Evolutionary conservation across 2,797 vertebrate genomes (phyloP), one percentile per base, ranked within the genome.

Genomic region (Syngnathus rostellatus): DNA sequence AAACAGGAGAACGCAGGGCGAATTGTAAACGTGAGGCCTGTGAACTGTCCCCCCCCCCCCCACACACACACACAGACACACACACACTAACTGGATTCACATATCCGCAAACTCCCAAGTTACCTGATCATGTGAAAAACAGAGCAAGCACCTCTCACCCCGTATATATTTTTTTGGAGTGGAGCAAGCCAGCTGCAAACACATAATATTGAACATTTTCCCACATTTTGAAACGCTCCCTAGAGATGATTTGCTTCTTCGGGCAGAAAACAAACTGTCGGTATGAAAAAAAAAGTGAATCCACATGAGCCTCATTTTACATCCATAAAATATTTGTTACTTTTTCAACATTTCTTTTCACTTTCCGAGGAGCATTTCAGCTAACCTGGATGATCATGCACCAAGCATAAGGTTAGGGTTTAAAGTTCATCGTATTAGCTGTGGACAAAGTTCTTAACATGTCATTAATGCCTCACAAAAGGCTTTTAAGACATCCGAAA

Each of bases 211-310:
- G 63, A 62, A 64, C 75, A 74, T 31, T 12, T 81, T 85, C 84
- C 78, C 81, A 83, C 81, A 85, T 87, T 83, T 69, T 61, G 72
- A 75, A 74, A 67, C 12, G 63, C 70, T 83, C 87, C 80, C 86
- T 17, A 66, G 85, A 84, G 81, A 83, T 31, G 67, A 53, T 60
- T 69, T 77, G 72, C 80, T 55, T 55, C 70, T 75, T 69, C 62
- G 14, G 43, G 64, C 69, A 59, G 63, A 66, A 76, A 55, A 55
- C 23, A 55, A 55, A 41, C 69, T 65, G 19, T 68, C 73, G 50
- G 59, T 67, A 48, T 78, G 64, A 11, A 64, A 31, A 37, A 62
- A 48, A 48, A 41, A 7, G 40, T 9, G 40, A 31, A 31, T 31
- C 31, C 31, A 31, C 31, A 31, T 16, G 16, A 46, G 45, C 45